Conservation (phyloP, 2,113 vertebrate species). For the Poicephalus gulielmi region DNA sequence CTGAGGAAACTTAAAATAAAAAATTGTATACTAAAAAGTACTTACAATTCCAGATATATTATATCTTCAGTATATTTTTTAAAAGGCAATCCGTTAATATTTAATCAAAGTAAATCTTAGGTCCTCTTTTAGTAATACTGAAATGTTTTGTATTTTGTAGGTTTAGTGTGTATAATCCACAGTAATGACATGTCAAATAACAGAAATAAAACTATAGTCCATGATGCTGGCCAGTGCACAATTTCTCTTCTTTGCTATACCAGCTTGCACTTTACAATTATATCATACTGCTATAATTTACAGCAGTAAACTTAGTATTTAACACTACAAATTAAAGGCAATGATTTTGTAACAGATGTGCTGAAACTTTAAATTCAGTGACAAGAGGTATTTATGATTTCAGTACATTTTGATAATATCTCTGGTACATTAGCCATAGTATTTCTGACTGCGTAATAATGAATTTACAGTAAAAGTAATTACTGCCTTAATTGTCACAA, state of each 20-base stretch:
- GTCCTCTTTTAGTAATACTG: background rate
- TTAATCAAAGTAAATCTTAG: background rate
- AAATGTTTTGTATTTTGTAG: background rate
- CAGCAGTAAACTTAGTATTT: background rate
- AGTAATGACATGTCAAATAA: background rate
- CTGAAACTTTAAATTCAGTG: background rate
- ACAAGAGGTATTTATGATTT: background rate
- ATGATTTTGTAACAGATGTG: background rate
- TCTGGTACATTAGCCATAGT: background rate
- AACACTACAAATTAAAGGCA: background rate
- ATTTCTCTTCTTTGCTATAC: background rate
- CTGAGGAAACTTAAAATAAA: background rate
- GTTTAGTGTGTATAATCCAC: background rate
- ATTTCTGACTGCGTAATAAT: background rate
- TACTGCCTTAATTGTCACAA: background rate
- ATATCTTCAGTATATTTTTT: background rate
- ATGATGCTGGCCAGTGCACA: background rate
- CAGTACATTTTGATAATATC: background rate
- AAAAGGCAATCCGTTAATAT: background rate
- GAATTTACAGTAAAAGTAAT: background rate
- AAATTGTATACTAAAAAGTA: background rate
- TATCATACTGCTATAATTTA: background rate
- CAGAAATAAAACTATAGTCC: background rate
- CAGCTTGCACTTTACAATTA: background rate
- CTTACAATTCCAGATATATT: background rate